Evolutionary conservation across 2,797 vertebrate genomes (phyloP).

Genomic region (Gymnocypris eckloni): DNA sequence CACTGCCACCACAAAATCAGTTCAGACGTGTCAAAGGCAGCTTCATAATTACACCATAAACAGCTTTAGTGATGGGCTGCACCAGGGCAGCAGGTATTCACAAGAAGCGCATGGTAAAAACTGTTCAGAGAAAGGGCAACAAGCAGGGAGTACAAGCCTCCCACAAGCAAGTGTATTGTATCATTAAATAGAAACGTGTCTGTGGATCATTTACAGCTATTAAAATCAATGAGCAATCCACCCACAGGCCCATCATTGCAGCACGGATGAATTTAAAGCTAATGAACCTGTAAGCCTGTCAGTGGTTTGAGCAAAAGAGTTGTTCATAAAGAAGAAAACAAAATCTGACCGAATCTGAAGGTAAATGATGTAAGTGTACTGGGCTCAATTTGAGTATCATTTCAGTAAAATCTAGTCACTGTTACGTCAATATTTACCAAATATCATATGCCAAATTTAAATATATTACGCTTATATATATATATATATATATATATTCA

Average conservation of each 20-base stretch:
- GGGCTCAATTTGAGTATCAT: neutral
- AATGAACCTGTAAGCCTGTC: slow-evolving; percentile 46
- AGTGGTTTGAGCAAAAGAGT: slow-evolving; percentile 9
- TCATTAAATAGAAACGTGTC: slow-evolving; percentile 41
- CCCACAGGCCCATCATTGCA: slow-evolving; percentile 38
- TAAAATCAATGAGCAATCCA: slow-evolving; percentile 47
- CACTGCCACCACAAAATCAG: slow-evolving; percentile 14
- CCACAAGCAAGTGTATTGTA: slow-evolving; percentile 17
- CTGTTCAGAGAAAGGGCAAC: slow-evolving; percentile 7
- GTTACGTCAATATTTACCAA: neutral
- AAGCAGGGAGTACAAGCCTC: slow-evolving; percentile 33
- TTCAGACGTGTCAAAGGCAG: neutral
- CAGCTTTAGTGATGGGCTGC: neutral
- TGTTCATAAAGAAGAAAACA: neutral
- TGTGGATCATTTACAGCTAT: slow-evolving; percentile 42
- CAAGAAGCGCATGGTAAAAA: slow-evolving; percentile 11
- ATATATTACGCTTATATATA: neutral
- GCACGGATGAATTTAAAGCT: slow-evolving; percentile 50
- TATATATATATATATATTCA: neutral
- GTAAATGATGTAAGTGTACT: neutral
- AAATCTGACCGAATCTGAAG: neutral
- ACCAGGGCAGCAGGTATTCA: neutral
- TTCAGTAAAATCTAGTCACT: neutral
- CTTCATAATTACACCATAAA: slow-evolving; percentile 39
- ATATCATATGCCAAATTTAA: too few species aligned